Base-by-base conservation (phyloP, 2,888 invertebrate species). In the Entomobrya multifasciata region DNA sequence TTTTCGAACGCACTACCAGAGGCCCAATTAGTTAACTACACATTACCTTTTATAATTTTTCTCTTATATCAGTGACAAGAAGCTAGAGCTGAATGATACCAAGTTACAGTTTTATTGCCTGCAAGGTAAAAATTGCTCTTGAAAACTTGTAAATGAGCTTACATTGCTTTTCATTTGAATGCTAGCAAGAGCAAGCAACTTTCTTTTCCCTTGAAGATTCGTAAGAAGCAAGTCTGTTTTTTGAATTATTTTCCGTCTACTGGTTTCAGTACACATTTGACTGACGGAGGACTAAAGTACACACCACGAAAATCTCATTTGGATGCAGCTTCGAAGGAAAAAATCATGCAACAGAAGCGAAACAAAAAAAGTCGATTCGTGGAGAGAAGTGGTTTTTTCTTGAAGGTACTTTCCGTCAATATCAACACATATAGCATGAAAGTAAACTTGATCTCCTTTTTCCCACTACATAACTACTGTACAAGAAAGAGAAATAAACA, bases 381-480 rank as follows among this genome's bases (percentile, higher is more conserved):
- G 57, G 11, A 57, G 1, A 57, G 10, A 11, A 10, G 22, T 0
- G 2, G 22, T 20, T 6, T 57, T 57, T 57, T 57, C 25, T 6
- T 22, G 25, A 57, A 11, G 25, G 57, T 57, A 22, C 57, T 25
- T n/a, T n/a, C n/a, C n/a, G n/a, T n/a, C n/a, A n/a, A n/a, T n/a
- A n/a, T n/a, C n/a, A n/a, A n/a, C n/a, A n/a, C n/a, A 22, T 25
- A 57, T 13, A 57, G 25, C 57, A 57, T 57, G 57, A 77, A 77
- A 77, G 60, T 41, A 60, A 77, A 22, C 57, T 57, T 57, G 57
- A 22, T 57, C 22, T 22, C 22, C 57, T 57, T 36, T 55, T 22
- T 77, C 44, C 15, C 74, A 41, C 8, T 22, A 22, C 60, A 41
- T 57, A 25, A 25, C 57, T 55, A 17, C 17, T 17, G 11, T 55